Evolutionary conservation across 2,113 vertebrate species (phyloP).

Genomic region (Felis chaus): DNA sequence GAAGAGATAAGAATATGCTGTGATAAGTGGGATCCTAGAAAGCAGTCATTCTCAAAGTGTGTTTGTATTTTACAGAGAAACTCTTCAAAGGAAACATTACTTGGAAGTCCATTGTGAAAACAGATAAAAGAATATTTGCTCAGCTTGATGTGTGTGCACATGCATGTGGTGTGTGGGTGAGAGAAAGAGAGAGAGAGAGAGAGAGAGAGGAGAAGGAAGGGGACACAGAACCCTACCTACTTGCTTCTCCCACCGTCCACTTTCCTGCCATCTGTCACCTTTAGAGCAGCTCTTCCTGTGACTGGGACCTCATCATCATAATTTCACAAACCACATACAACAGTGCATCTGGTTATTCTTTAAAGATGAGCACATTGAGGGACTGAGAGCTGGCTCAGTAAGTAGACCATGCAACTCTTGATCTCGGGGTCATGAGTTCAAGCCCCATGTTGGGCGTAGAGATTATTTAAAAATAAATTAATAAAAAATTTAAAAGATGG

Average conservation of each 20-base stretch:
- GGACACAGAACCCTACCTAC: neutral
- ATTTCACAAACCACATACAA: neutral
- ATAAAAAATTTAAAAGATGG: neutral
- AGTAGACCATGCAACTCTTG: neutral
- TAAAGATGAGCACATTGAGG: neutral
- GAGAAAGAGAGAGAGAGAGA: neutral
- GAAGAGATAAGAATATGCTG: conserved; percentile 33
- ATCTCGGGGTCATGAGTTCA: neutral
- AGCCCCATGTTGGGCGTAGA: neutral
- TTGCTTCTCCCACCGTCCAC: neutral
- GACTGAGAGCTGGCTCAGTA: neutral
- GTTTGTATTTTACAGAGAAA: conserved; percentile 46
- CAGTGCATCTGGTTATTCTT: neutral
- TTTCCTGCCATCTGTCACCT: neutral
- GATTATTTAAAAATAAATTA: neutral
- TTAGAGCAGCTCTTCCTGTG: neutral
- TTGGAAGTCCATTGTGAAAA: conserved; percentile 59
- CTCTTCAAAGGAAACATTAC: conserved; percentile 50
- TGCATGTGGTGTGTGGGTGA: too few species aligned
- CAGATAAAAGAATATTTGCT: conserved; percentile 48
- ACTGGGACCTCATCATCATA: neutral
- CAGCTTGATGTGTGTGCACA: neutral
- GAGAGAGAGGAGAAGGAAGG: neutral
- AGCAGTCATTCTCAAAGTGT: conserved; percentile 58
- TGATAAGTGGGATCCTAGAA: conserved; percentile 48